phyloP scores from a whole-genome alignment of 2,113 vertebrate genomes.

The Symphodus melops region DNA sequence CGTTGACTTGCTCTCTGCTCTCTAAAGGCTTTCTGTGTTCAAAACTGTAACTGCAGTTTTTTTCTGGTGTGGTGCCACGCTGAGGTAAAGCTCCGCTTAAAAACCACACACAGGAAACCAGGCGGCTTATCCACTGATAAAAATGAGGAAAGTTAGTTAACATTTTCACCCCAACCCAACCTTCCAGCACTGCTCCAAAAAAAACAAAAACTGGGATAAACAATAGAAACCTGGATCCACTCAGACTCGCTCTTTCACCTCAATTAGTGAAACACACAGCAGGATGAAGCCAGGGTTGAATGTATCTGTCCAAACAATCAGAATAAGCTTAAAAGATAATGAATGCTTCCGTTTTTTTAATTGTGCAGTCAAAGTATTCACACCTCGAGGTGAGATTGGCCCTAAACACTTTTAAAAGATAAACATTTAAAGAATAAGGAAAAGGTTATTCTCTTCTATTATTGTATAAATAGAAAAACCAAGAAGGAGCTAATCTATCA shows the following conservation, averaged over 20 bases:
- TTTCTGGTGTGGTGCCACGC: slow-evolving; percentile 44
- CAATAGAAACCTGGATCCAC: slow-evolving; percentile 18
- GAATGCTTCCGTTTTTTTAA: slow-evolving; percentile 1
- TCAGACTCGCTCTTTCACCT: slow-evolving; percentile 45
- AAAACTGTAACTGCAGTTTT: slow-evolving; percentile 54
- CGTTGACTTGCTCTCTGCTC: slow-evolving; percentile 27
- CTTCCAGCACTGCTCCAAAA: slow-evolving; percentile 24
- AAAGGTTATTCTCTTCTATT: background rate
- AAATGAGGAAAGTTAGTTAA: slow-evolving; percentile 57
- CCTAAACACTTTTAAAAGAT: background rate
- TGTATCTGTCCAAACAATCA: slow-evolving; percentile 23
- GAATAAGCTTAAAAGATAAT: slow-evolving; percentile 14
- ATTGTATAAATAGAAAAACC: background rate
- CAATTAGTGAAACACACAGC: slow-evolving; percentile 41
- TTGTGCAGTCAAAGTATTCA: slow-evolving; percentile 9
- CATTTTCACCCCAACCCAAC: slow-evolving; percentile 19
- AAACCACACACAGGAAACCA: slow-evolving; percentile 66
- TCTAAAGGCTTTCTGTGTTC: slow-evolving; percentile 18
- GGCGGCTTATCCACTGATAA: slow-evolving; percentile 66
- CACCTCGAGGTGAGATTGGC: slow-evolving; percentile 7
- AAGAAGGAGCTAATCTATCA: background rate
- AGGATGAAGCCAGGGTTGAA: slow-evolving; percentile 20
- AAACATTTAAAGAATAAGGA: too few species aligned
- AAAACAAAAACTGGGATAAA: slow-evolving; percentile 46
- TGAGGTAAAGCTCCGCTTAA: slow-evolving; percentile 66